phyloP scores from a whole-genome alignment of 2,113 vertebrate species.

The Riparia riparia region DNA sequence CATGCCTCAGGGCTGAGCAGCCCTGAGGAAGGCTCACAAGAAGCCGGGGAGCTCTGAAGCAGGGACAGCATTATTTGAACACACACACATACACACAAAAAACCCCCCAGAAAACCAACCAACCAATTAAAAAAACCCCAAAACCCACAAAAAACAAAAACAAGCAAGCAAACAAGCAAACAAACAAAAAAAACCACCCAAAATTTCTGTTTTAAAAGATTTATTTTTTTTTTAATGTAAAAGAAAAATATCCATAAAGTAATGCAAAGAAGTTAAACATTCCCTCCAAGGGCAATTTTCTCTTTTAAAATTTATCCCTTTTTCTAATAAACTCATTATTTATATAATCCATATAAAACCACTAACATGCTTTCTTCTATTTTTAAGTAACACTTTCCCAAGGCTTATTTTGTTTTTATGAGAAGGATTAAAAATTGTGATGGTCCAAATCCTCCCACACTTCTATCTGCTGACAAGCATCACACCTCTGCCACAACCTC shows the following conservation, averaged over 20 bases:
- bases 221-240: slow-evolving; percentile 20
- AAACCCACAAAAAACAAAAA: too few relatives aligned
- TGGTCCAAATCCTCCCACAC: slow-evolving; percentile 20
- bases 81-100: neutral
- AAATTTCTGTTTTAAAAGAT: neutral
- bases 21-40: neutral
- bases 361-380: slow-evolving; percentile 52
- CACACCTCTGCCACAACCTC: neutral
- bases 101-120: too few relatives aligned
- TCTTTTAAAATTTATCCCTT: slow-evolving; percentile 51
- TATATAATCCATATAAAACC: slow-evolving; percentile 60
- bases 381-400: slow-evolving; percentile 50
- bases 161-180: neutral
- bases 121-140: too few relatives aligned
- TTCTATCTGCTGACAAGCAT: slow-evolving; percentile 19
- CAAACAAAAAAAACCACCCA: neutral
- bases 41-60: neutral
- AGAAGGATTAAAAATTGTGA: slow-evolving; percentile 40
- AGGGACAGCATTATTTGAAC: neutral
- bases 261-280: neutral
- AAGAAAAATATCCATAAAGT: slow-evolving; percentile 33
- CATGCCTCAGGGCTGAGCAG: neutral
- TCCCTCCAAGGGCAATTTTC: slow-evolving; percentile 18
- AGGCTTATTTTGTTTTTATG: slow-evolving; percentile 63
- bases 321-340: slow-evolving; percentile 60